Evolutionary conservation across 2,797 vertebrate genomes (phyloP), one percentile per base, ranked within the genome.

Genomic region (Megaceryle alcyon): DNA sequence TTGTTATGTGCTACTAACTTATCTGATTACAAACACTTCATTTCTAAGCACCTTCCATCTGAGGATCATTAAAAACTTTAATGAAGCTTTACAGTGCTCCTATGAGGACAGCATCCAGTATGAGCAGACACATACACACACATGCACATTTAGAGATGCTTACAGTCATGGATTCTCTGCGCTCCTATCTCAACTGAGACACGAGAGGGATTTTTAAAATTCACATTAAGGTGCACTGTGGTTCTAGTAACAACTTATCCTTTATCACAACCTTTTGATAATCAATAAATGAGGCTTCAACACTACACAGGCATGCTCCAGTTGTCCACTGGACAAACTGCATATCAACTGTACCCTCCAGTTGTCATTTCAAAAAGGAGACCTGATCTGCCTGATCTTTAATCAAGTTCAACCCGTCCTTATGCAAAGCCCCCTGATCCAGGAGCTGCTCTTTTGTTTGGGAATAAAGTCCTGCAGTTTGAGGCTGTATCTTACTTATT

Each of bases 21-120:
- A 65, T 1, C 79, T 92, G 88, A 95, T 91, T 86, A 94, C 65
- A 78, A 94, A 91, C 72, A 91, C 69, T 91, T 88, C 21, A 63
- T 72, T 95, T 88, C 80, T 65, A 90, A 86, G 66, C 80, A 86
- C n/a, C 66, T 82, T 94, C 72, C 80, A 83, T 23, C 61, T 35
- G 91, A 81, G 85, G n/a, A 94, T 72, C 65, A 69, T 90, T 22
- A 78, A 83, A 86, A 91, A 90, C 77, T 88, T 69, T 48, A 90
- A 82, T 76, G 88, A 95, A 86, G 85, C 80, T 68, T 78, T 73
- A 41, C 33, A 95, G 77, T 82, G 80, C 82, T 96, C 93, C 92
- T 94, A 2, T 28, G 82, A 97, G 90, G 70, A 86, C 90, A 92
- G 80, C 72, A 88, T 59, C 23, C 66, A 76, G 23, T 20, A 43